phyloP scores from a whole-genome alignment of 2,797 vertebrate species.

The Cryptoblepharus egeriae region DNA sequence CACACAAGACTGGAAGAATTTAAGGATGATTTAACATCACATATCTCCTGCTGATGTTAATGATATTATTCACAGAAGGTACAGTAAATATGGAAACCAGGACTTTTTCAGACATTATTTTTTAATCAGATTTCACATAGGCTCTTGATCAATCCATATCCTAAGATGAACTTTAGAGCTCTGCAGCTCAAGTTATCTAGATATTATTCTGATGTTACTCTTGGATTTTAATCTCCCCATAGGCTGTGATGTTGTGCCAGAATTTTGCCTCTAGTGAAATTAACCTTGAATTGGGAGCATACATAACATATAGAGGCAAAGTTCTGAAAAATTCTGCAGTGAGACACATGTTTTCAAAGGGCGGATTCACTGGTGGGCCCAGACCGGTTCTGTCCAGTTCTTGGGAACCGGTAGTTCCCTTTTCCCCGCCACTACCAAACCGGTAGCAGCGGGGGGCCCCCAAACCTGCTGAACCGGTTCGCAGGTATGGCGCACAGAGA shows the following conservation, averaged over 20 bases:
- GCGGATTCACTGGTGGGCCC: no score
- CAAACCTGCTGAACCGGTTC: no score
- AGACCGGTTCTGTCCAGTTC: no score
- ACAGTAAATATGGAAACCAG: neutral
- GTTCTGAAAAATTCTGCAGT: neutral
- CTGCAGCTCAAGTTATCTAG: neutral
- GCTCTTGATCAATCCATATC: neutral
- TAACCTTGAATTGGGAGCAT: neutral
- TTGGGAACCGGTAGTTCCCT: no score
- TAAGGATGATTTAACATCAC: constrained; percentile 10
- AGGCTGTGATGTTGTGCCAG: neutral
- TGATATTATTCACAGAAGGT: constrained; percentile 7
- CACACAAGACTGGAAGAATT: neutral
- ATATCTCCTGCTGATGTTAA: neutral
- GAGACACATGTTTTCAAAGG: neutral
- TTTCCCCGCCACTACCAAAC: no score
- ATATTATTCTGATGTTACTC: neutral
- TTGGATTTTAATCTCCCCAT: neutral
- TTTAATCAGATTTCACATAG: neutral
- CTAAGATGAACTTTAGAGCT: neutral
- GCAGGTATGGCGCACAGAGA: no score
- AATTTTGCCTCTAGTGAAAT: neutral
- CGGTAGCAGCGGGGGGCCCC: no score
- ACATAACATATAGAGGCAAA: neutral
- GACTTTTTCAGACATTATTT: neutral